Evolutionary conservation across 2,888 invertebrate species (phyloP).

Genomic region (Brassicogethes aeneus): DNA sequence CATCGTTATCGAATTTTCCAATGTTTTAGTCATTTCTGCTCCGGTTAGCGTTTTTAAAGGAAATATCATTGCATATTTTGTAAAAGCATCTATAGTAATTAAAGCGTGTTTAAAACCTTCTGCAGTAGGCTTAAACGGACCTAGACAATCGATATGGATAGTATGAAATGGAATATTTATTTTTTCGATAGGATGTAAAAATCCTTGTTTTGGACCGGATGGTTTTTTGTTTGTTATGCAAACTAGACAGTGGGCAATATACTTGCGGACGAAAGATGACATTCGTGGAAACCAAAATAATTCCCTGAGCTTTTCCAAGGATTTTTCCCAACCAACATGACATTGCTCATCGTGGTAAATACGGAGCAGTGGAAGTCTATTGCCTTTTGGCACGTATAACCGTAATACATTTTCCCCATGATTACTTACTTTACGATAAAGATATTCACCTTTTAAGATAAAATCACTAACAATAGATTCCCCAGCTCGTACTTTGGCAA

Average conservation of each 20-base stretch:
- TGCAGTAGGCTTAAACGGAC: too few relatives aligned
- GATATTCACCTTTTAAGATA: too few relatives aligned
- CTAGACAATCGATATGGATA: too few relatives aligned
- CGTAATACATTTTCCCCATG: too few relatives aligned
- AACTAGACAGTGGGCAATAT: constrained; percentile 25
- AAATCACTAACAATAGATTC: too few relatives aligned
- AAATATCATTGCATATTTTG: too few relatives aligned
- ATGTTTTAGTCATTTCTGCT: too few relatives aligned
- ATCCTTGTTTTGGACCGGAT: constrained; percentile 2
- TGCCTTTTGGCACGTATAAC: constrained; percentile 14
- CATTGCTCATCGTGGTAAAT: constrained; percentile 18
- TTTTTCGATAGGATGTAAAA: constrained; percentile 5
- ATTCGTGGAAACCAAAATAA: constrained; percentile 20
- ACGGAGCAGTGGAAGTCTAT: constrained; percentile 16
- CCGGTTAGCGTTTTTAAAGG: too few relatives aligned
- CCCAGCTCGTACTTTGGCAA: too few relatives aligned
- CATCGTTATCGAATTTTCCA: background rate
- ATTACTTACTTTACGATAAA: too few relatives aligned
- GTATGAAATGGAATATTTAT: background rate
- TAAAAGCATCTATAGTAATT: too few relatives aligned
- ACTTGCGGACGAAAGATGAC: constrained; percentile 22
- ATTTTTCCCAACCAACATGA: constrained; percentile 16
- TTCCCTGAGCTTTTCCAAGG: constrained; percentile 9
- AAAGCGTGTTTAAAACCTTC: too few relatives aligned
- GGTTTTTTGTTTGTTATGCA: constrained; percentile 15